Percentiles rank a stretch among this genome's conserved stretches.
These are phyloP conservation scores for Stictocephala bisonia DNA, from an alignment of 2,888 invertebrate genomes.

Conservation along the genomic window DNA sequence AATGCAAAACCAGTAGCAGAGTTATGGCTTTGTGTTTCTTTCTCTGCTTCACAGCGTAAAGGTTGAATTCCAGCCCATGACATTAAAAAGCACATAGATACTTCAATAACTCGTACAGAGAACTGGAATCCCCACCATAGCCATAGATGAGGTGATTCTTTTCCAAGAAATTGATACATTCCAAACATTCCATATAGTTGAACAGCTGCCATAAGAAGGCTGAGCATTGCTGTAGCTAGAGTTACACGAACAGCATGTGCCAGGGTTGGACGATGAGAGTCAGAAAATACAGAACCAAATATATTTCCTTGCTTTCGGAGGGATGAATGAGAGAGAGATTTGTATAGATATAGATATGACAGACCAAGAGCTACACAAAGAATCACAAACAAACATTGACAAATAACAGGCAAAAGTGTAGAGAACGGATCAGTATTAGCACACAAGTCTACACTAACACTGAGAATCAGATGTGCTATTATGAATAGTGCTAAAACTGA, in stretches of 20 bases:
- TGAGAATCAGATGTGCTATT: slow-evolving; percentile 80
- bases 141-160: slow-evolving; percentile 73
- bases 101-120: slow-evolving; percentile 84
- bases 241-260: slow-evolving; percentile 91
- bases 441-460: slow-evolving; percentile 81
- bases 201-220: slow-evolving; percentile 83
- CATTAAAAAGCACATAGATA: slow-evolving; percentile 86
- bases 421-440: slow-evolving; percentile 55
- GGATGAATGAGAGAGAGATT: slow-evolving; percentile 73
- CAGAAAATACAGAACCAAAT: slow-evolving; percentile 65
- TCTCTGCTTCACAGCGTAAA: slow-evolving; percentile 76
- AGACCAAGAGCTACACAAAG: slow-evolving; percentile 86
- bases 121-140: slow-evolving; percentile 93
- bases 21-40: slow-evolving; percentile 63
- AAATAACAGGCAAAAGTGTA: slow-evolving; percentile 73
- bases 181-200: slow-evolving; percentile 74
- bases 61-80: slow-evolving; percentile 83
- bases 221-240: slow-evolving; percentile 86
- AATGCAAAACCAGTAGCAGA: slow-evolving; percentile 76
- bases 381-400: slow-evolving; percentile 87
- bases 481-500: slow-evolving; percentile 83
- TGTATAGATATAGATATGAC: slow-evolving; percentile 86
- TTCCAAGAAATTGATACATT: slow-evolving; percentile 63
- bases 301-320: slow-evolving; percentile 62
- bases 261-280: slow-evolving; percentile 68